Evolutionary conservation across 2,888 invertebrate genomes (phyloP), one percentile per base, ranked within the genome.

Genomic region (Resseliella maxima): DNA sequence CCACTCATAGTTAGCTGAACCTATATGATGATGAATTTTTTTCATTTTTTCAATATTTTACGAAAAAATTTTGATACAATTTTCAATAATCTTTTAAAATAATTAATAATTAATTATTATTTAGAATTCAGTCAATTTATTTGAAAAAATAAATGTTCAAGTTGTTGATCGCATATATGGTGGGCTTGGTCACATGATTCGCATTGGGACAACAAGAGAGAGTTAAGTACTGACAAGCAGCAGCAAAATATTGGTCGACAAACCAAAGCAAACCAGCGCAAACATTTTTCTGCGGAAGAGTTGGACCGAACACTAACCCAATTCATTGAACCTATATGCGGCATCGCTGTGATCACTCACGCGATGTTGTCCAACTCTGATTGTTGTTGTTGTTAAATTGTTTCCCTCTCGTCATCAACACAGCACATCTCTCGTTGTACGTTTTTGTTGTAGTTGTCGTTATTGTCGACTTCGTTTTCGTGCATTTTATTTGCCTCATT

Each of bases 231-330:
- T 38, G 31, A 83, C 83, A 83, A 38, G 24, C 83, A 83, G 38
- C 38, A 83, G 36, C 18, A 83, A 83, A 83, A 83, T 83, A 83
- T 38, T 83, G 83, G 83, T 24, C 72, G 72, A 38, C 83, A 83
- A 83, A 83, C 83, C 38, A 83, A n/a, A n/a, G 83, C 83, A 83
- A 83, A 83, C 83, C 36, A 38, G 38, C 83, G 83, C 83, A 83
- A 83, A 83, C 83, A 83, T 83, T 83, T 83, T 31, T 36, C 38
- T n/a, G 1, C n/a, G n/a, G 72, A 83, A 72, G 72, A 72, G 72
- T 72, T 72, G 72, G 72, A 72, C 72, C 72, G 72, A 72, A 72
- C 15, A 72, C 72, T 72, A 72, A 72, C 72, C 72, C 72, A 35
- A 72, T 31, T 31, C 72, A 31, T 72, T 31, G 72, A 6, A 72